Evolutionary conservation across 2,797 vertebrate genomes (phyloP).

Genomic region (Anguilla pacifica): DNA sequence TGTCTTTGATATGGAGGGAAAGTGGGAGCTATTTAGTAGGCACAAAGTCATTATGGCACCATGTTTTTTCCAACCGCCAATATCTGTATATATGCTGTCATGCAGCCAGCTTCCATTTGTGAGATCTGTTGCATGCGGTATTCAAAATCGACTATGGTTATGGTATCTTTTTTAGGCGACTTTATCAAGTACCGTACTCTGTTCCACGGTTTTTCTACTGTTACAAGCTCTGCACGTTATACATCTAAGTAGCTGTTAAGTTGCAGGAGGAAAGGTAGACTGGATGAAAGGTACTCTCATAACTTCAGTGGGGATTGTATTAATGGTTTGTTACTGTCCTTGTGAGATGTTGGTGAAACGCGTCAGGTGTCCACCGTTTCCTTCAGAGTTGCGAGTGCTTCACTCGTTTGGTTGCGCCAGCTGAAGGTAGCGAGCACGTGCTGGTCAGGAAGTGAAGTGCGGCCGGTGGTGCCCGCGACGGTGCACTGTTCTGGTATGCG

Average conservation of each 20-base stretch:
- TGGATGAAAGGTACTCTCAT: not conserved
- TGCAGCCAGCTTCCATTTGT: not conserved
- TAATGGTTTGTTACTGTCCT: not conserved
- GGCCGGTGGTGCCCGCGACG: not conserved
- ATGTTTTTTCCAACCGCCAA: no score
- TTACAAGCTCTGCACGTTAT: not conserved
- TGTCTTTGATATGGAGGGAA: not conserved
- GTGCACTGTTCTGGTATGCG: not conserved
- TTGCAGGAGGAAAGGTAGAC: not conserved
- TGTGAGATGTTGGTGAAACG: not conserved
- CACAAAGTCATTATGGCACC: not conserved
- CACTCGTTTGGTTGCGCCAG: not conserved
- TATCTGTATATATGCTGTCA: not conserved
- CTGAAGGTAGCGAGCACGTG: conserved; percentile 16
- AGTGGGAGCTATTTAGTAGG: no score
- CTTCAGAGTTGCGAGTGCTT: not conserved
- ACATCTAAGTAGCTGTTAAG: not conserved
- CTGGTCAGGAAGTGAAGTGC: conserved; percentile 12
- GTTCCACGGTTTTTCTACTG: not conserved
- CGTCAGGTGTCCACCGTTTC: not conserved
- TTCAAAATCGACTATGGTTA: not conserved
- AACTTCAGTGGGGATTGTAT: not conserved
- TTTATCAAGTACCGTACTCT: not conserved
- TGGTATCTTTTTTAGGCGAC: not conserved
- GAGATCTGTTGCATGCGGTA: not conserved